A percentile compares a stretch with the other conserved stretches of the same genome.
Conservation (phyloP, 1,140 invertebrate species). For the Wiebesia pumilae region DNA sequence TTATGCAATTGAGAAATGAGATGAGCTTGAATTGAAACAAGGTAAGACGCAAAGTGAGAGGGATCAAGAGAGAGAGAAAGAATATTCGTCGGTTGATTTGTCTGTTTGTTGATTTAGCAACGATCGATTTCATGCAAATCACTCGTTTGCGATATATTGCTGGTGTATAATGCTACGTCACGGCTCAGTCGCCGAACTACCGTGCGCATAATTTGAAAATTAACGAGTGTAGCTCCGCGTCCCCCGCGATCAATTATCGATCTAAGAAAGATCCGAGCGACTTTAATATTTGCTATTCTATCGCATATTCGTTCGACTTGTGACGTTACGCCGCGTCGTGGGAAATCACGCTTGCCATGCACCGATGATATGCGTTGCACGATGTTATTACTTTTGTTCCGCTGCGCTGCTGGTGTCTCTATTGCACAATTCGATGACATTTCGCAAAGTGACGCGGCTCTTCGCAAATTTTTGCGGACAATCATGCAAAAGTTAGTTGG, state of each 20-base stretch:
- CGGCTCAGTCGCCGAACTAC: not conserved
- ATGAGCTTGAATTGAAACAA: not conserved
- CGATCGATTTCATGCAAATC: slow-evolving; percentile 72
- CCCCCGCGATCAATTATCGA: slow-evolving; percentile 26
- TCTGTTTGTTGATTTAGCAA: slow-evolving; percentile 60
- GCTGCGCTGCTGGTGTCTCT: not conserved
- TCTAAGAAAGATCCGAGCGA: not conserved
- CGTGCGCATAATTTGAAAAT: slow-evolving; percentile 45
- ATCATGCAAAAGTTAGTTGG: not conserved
- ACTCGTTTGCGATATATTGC: slow-evolving; percentile 62
- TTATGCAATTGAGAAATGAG: slow-evolving; percentile 5
- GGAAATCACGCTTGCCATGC: slow-evolving; percentile 27
- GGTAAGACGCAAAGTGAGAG: not conserved
- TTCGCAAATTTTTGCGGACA: slow-evolving; percentile 12
- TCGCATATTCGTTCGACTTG: slow-evolving; percentile 17
- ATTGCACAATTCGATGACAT: slow-evolving; percentile 16
- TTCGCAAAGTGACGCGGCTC: not conserved
- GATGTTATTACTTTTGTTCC: slow-evolving; percentile 29
- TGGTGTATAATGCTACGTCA: slow-evolving; percentile 46
- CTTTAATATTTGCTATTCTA: not conserved
- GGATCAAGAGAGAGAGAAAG: slow-evolving; percentile 52
- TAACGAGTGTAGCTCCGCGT: not conserved
- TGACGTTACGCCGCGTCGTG: slow-evolving; percentile 25
- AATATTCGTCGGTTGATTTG: not conserved
- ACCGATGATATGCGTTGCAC: slow-evolving; percentile 41